Evolutionary conservation across 2,888 invertebrate species (phyloP).

Genomic region (Acanthosepion pharaonis): DNA sequence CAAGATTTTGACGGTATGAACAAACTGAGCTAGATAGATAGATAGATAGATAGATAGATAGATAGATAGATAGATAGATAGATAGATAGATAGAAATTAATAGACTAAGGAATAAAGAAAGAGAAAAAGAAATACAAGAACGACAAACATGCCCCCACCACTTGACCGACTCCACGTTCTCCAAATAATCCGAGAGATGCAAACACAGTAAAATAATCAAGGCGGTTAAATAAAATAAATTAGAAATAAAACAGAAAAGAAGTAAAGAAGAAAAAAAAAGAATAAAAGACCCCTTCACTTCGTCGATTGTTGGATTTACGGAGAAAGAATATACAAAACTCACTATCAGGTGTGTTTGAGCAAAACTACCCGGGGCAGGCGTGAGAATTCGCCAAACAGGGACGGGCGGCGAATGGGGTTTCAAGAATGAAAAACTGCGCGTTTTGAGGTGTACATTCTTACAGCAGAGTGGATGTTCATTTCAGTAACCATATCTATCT

Average conservation of each 20-base stretch:
- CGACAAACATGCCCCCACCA: background rate
- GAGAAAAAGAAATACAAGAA: background rate
- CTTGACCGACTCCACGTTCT: background rate
- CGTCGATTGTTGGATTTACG: constrained; percentile 7
- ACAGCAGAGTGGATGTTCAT: no score
- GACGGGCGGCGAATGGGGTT: background rate
- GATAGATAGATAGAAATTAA: no score
- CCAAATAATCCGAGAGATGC: background rate
- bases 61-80: no score
- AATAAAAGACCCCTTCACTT: background rate
- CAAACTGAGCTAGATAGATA: no score
- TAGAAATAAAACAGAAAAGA: background rate
- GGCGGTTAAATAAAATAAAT: background rate
- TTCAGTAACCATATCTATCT: no score
- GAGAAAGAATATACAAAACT: constrained; percentile 13
- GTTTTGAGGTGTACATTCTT: no score
- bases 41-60: no score
- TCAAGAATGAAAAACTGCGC: no score
- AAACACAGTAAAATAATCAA: background rate
- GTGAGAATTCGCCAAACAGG: background rate
- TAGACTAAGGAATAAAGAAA: no score
- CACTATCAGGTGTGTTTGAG: background rate
- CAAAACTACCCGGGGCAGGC: background rate
- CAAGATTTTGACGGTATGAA: no score
- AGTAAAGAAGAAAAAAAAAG: background rate